These are phyloP conservation scores for Holacanthus passer DNA, from an alignment of 2,113 vertebrate species.

Conservation along the genomic window DNA sequence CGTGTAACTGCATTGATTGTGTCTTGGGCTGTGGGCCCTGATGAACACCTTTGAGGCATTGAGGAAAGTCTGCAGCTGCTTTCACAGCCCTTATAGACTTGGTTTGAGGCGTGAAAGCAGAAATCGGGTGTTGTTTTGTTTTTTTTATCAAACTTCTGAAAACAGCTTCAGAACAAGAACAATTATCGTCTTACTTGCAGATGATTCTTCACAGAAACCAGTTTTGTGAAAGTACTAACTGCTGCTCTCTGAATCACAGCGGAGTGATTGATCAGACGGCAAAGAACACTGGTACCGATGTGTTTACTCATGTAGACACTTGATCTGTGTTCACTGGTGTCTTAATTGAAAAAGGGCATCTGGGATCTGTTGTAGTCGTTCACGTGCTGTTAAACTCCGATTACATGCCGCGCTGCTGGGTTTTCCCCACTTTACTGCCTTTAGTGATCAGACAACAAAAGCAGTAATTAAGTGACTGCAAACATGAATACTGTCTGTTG, in stretches of 20 bases:
- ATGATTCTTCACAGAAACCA: background rate
- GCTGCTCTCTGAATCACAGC: background rate
- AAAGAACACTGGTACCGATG: background rate
- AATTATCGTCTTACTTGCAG: background rate
- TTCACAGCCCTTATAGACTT: background rate
- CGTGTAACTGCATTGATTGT: too few relatives aligned
- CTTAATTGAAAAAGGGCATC: slow-evolving; percentile 59
- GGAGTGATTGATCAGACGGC: slow-evolving; percentile 4
- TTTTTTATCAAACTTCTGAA: background rate
- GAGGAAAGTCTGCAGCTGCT: background rate
- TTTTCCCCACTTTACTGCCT: slow-evolving; percentile 62
- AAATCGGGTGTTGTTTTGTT: background rate
- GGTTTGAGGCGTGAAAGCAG: background rate
- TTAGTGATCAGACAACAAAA: slow-evolving; percentile 67
- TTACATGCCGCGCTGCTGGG: slow-evolving; percentile 58
- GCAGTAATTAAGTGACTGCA: slow-evolving; percentile 65
- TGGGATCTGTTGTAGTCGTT: slow-evolving; percentile 54
- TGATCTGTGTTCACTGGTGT: slow-evolving; percentile 24
- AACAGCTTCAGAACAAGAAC: background rate
- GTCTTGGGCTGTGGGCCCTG: background rate
- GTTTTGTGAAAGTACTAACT: background rate
- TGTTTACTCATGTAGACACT: slow-evolving; percentile 9
- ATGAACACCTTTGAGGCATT: background rate
- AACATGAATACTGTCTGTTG: slow-evolving; percentile 63
- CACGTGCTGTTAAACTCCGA: slow-evolving; percentile 63